Evolutionary conservation across 2,797 vertebrate genomes (phyloP), one percentile per base, ranked within the genome.

Genomic region (Astyanax mexicanus): DNA sequence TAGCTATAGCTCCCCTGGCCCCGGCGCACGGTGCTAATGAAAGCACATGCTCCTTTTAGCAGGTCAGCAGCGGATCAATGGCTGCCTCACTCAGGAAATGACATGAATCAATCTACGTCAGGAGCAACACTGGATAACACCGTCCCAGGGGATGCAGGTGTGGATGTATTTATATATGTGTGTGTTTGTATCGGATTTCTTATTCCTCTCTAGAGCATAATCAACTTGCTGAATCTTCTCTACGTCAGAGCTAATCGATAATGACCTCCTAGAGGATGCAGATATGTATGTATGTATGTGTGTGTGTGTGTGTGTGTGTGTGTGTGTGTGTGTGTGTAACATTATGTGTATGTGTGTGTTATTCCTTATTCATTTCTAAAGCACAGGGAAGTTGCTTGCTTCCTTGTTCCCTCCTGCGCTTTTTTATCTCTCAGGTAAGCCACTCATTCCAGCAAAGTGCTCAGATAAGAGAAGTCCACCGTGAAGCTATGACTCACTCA

Each of bases 11-110:
- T 73, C 71, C 70, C 58, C 21, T 77, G 75, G 69, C 80, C 44
- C 23, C 19, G 74, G 60, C 49, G 23, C 25, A 81, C 61, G 55
- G 37, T 64, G 68, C 66, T 72, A 69, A 47, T 85, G 49, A 85
- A 81, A 82, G 77, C 55, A 54, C 58, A 64, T 23, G 49, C 69
- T 51, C 74, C n/a, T 57, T 35, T 27, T 74, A 65, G 6, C 51
- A 80, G 51, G 52, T 80, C 40, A 81, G 76, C 65, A 60, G 66
- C 58, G 47, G 75, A 49, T 81, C 40, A 81, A 70, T 76, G 65
- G 51, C 72, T 51, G 27, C 64, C 54, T 73, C 38, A 47, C 40
- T 38, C 69, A 52, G 69, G 3, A 68, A 82, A 80, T 57, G 37
- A 40, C 75, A 62, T 69, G 82, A 82, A 12, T 76, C 69, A 69